Evolutionary conservation across 2,888 invertebrate species (phyloP), one percentile per base, ranked within the genome.

Genomic region (Pseudococcus jackbeardsleyi): DNA sequence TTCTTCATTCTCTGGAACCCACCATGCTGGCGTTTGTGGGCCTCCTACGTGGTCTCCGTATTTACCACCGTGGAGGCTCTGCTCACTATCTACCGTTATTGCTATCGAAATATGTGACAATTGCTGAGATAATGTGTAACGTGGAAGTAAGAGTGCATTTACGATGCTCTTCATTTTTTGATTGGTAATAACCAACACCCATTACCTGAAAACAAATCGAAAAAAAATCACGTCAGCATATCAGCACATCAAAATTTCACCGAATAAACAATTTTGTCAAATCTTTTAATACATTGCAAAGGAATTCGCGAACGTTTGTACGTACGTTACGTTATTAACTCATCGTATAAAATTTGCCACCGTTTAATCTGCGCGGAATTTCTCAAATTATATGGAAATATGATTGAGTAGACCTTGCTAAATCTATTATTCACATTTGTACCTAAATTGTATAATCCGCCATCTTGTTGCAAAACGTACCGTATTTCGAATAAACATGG

Each of bases 1-100:
- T 97, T 94, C 94, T 98, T 98, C 98, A 98, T 98, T 89, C 89
- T 90, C 88, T 89, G 89, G 89, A 86, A 86, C 89, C 89, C 89
- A 89, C 89, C 89, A 89, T 89, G 89, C 89, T 89, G 89, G 89
- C 89, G 89, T 85, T 85, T 88, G 85, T 85, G 84, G 84, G 84
- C 85, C 84, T 84, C 88, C 88, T 84, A 88, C 48, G 88, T 88
- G 84, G 88, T 88, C 88, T 88, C 84, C 68, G 59, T 84, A 84
- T 88, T 88, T 88, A 88, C 88, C 88, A 88, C 84, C 84, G 84
- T 77, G 87, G 87, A 87, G 87, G 87, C 87, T 79, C 79, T 87
- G 50, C 77, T 87, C 54, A 87, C 87, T 87, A 87, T 87, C 87
- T 87, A 72, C 79, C 39, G 50, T 54, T 79, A 79, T 79, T 54